Base-by-base conservation (phyloP, 2,797 vertebrate species). In the Loris lydekkerianus region DNA sequence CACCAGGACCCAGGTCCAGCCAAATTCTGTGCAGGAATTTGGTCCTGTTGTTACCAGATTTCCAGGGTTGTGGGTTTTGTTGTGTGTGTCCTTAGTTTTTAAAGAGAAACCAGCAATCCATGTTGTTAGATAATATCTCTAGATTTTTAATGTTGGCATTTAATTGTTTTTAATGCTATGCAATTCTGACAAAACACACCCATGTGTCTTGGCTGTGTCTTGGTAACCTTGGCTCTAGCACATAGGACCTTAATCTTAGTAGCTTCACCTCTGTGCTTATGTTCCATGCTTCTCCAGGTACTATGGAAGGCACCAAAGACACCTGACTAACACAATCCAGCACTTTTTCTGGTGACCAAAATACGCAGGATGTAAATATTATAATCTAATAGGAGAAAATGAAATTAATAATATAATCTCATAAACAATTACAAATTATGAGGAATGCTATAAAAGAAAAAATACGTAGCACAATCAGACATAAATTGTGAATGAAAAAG, bases 21-120 rank as follows among this genome's bases (percentile, higher is more conserved):
- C 53, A 84, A 63, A 90, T 72, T 81, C 80, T 69, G 3, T 18
- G 56, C n/a, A 77, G 53, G 70, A 94, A 5, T 88, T 85, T 77
- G 31, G 14, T 25, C 20, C 34, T 40, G 40, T 6, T n/a, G 10
- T 23, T 65, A 85, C 7, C 34, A 91, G 72, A 94, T 31, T 21
- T 72, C 61, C 63, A 85, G 49, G 53, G 15, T 31, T 53, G 14
- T 15, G 49, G 49, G 49, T 92, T 92, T 40, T 17, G n/a, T 85
- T 40, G 3, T 46, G 70, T 5, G 4, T 76, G 29, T 34, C 87
- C 65, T 20, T 78, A 15, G 27, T 70, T 89, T 82, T 87, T 61
- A 73, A 69, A 89, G 58, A 95, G 72, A 84, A 90, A 89, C 5
- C 9, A 86, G 27, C n/a, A 90, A 73, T 80, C 29, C 27, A n/a